Evolutionary conservation across 2,888 invertebrate genomes (phyloP).

Genomic region (Coelopa pilipes): DNA sequence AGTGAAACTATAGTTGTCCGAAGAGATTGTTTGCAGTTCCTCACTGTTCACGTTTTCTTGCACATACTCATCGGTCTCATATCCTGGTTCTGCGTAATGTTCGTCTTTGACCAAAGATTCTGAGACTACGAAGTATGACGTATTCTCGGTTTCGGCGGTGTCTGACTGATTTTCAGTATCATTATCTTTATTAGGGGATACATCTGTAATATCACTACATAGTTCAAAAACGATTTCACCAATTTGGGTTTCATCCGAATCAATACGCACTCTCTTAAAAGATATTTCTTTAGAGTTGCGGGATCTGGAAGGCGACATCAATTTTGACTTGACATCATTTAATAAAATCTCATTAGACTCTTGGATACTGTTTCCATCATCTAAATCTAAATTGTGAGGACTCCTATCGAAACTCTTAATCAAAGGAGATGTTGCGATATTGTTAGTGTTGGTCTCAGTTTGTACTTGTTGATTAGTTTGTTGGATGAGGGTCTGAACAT

Average conservation of each 20-base stretch:
- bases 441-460: not conserved
- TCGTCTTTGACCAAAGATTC: slow-evolving; percentile 31
- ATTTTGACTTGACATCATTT: too few species aligned
- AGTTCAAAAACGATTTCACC: slow-evolving; percentile 28
- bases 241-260: slow-evolving; percentile 12
- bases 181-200: slow-evolving; percentile 10
- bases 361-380: not conserved
- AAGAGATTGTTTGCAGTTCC: not conserved
- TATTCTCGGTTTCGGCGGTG: slow-evolving; percentile 13
- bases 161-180: slow-evolving; percentile 26
- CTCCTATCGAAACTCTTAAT: not conserved
- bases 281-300: too few species aligned
- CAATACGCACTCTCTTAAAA: not conserved
- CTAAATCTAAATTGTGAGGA: not conserved
- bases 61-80: slow-evolving; percentile 26
- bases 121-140: slow-evolving; percentile 36
- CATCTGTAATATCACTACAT: not conserved
- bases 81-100: not conserved
- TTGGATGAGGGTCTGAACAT: slow-evolving; percentile 20
- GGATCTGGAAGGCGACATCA: too few species aligned
- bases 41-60: slow-evolving; percentile 43
- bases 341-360: not conserved
- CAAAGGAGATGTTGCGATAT: not conserved
- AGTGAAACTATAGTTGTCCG: slow-evolving; percentile 51
- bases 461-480: slow-evolving; percentile 10